A percentile compares a stretch with the other conserved stretches of the same genome.
Evolutionary conservation across 2,797 vertebrate genomes (phyloP).

Genomic region (Chaetophractus vellerosus): DNA sequence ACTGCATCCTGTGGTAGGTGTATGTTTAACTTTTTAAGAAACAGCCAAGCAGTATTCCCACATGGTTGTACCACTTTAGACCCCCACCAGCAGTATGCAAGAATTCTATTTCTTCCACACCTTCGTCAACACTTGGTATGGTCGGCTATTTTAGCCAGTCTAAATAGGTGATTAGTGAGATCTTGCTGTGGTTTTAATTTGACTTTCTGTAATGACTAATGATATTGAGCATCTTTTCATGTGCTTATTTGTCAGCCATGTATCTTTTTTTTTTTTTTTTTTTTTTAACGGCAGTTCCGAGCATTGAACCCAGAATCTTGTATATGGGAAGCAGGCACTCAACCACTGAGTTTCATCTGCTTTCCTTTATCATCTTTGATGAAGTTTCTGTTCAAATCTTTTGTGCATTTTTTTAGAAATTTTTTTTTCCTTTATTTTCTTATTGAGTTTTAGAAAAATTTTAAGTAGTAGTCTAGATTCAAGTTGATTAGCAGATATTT

Average conservation of each 20-base stretch:
- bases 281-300: too few species aligned
- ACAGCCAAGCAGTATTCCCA: not conserved
- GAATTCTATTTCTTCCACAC: not conserved
- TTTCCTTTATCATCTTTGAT: not conserved
- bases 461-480: not conserved
- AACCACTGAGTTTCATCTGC: too few species aligned
- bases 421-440: not conserved
- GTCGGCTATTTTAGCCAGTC: not conserved
- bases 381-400: constrained; percentile 8
- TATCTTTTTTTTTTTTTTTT: not conserved
- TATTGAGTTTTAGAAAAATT: not conserved
- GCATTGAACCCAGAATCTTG: too few species aligned
- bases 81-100: not conserved
- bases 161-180: not conserved
- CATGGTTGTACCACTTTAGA: not conserved
- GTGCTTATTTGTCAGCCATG: not conserved
- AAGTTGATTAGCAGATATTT: not conserved
- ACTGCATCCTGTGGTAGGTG: not conserved
- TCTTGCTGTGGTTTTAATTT: constrained; percentile 6
- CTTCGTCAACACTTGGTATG: not conserved
- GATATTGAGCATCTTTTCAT: not conserved
- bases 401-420: not conserved
- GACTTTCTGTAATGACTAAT: not conserved
- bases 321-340: too few species aligned
- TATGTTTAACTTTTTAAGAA: constrained; percentile 9